Evolutionary conservation across 2,797 vertebrate species (phyloP).

Genomic region (Melopsittacus undulatus): DNA sequence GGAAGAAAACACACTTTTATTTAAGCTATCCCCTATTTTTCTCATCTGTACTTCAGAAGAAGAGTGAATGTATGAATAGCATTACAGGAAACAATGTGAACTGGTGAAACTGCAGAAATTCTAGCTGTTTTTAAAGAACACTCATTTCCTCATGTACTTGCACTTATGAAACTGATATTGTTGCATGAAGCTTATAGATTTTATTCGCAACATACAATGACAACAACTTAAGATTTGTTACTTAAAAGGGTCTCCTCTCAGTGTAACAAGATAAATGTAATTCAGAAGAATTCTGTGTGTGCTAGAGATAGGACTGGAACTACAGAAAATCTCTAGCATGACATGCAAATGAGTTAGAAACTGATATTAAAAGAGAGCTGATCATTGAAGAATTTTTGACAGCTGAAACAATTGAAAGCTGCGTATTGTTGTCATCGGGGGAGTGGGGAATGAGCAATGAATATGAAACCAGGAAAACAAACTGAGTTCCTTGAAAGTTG

Average conservation of each 20-base stretch:
- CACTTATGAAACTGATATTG: background rate
- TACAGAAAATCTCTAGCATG: background rate
- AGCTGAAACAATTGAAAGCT: background rate
- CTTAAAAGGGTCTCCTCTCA: rapidly evolving
- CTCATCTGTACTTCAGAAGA: background rate
- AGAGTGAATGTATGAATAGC: rapidly evolving
- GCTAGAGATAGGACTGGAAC: background rate
- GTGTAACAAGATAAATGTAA: background rate
- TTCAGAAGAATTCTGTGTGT: background rate
- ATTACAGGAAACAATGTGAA: background rate
- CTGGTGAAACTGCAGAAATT: background rate
- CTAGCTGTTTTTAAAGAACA: background rate
- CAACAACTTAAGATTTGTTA: background rate
- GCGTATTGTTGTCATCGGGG: background rate
- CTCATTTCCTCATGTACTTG: background rate
- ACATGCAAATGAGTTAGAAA: background rate
- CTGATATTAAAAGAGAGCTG: background rate
- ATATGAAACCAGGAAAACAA: background rate
- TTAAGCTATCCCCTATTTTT: background rate
- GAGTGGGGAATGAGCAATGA: background rate
- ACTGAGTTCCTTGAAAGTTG: background rate
- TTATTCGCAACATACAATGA: background rate
- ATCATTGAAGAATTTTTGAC: background rate
- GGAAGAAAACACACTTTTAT: background rate
- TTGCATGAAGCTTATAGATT: background rate